Evolutionary conservation across 2,113 vertebrate species (phyloP).

Genomic region (Choloepus hoffmanni): DNA sequence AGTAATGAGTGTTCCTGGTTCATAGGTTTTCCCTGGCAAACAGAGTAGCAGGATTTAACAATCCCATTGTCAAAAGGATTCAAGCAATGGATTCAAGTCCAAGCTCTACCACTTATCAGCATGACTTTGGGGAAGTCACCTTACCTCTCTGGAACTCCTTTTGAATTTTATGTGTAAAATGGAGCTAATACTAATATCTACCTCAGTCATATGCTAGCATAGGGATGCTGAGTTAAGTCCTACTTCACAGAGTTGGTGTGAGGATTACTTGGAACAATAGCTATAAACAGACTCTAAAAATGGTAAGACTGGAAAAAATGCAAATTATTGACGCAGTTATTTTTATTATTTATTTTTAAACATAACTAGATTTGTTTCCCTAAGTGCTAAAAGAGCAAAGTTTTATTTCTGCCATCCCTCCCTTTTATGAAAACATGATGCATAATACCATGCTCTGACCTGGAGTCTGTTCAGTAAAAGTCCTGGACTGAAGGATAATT

Average conservation of each 20-base stretch:
- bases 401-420: not conserved
- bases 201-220: not conserved
- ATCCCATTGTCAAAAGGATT: not conserved
- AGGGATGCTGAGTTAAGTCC: constrained; percentile 4
- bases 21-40: not conserved
- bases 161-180: not conserved
- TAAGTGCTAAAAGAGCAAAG: not conserved
- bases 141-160: not conserved
- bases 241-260: not conserved
- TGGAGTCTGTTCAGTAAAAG: not conserved
- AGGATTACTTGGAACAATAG: not conserved
- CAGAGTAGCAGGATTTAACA: not conserved
- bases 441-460: not conserved
- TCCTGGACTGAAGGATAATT: not conserved
- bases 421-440: not conserved
- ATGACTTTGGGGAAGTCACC: not conserved
- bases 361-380: not conserved
- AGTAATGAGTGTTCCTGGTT: constrained; percentile 28
- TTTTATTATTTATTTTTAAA: constrained; percentile 47
- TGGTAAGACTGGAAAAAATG: constrained; percentile 1
- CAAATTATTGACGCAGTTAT: constrained; percentile 19
- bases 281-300: constrained; percentile 9
- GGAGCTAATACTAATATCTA: not conserved
- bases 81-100: not conserved
- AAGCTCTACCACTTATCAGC: not conserved